phyloP scores from a whole-genome alignment of 2,888 invertebrate genomes.

The Hypena proboscidalis region DNA sequence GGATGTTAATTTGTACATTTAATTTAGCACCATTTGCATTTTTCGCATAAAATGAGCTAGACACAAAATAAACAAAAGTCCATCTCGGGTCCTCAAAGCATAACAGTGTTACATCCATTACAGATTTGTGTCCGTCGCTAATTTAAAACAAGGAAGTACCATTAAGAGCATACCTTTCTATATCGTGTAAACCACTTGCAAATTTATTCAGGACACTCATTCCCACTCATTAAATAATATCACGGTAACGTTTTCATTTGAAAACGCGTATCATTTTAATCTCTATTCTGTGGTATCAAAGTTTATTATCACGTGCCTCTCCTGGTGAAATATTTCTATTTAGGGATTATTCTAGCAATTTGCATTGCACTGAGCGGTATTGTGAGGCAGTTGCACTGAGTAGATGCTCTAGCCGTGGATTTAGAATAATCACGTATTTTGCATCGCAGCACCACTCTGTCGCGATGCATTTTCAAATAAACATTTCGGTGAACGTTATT shows the following conservation, averaged over 20 bases:
- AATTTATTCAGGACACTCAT: slow-evolving; percentile 78
- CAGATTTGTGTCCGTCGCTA: slow-evolving; percentile 50
- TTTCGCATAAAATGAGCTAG: slow-evolving; percentile 20
- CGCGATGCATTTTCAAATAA: slow-evolving; percentile 43
- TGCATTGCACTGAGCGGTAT: slow-evolving; percentile 64
- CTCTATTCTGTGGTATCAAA: slow-evolving; percentile 41
- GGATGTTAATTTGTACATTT: neutral
- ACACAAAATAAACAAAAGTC: slow-evolving; percentile 24
- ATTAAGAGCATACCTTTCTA: slow-evolving; percentile 71
- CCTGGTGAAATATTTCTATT: slow-evolving; percentile 61
- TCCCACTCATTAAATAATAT: slow-evolving; percentile 72
- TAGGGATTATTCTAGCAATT: slow-evolving; percentile 70
- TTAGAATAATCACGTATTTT: slow-evolving; percentile 53
- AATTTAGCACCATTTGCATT: slow-evolving; percentile 3
- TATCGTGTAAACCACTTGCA: slow-evolving; percentile 73
- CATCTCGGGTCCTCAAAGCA: slow-evolving; percentile 21
- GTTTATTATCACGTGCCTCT: slow-evolving; percentile 41
- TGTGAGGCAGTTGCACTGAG: slow-evolving; percentile 45
- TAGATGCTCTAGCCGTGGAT: slow-evolving; percentile 39
- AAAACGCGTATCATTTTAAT: slow-evolving; percentile 28
- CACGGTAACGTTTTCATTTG: slow-evolving; percentile 56
- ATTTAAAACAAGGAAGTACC: slow-evolving; percentile 67
- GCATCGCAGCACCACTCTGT: slow-evolving; percentile 28
- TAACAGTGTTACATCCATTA: slow-evolving; percentile 35
- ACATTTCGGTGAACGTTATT: slow-evolving; percentile 37